phyloP scores from a whole-genome alignment of 1,140 invertebrate genomes.

The Brevipalpus yothersi region DNA sequence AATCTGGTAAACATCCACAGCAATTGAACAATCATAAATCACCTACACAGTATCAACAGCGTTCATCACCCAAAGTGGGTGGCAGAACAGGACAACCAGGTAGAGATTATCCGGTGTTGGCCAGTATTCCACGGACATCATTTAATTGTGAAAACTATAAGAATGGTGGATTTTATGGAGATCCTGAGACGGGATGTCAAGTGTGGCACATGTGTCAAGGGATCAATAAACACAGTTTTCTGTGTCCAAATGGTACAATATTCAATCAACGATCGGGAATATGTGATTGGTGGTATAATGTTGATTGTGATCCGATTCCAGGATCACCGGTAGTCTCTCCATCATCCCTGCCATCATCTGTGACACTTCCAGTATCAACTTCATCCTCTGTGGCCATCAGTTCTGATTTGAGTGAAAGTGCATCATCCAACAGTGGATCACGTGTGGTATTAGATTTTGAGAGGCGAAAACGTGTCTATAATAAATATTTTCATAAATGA shows the following conservation, averaged over 20 bases:
- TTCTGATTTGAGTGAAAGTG: no score
- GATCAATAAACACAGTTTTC: slow-evolving; percentile 13
- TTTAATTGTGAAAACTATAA: background rate
- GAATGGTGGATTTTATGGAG: slow-evolving; percentile 56
- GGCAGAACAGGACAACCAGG: background rate
- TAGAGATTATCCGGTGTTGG: background rate
- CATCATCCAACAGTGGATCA: no score
- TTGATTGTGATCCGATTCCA: slow-evolving; percentile 19
- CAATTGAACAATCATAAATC: background rate
- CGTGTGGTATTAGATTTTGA: no score
- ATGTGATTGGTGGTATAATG: slow-evolving; percentile 28
- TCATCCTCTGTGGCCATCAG: no score
- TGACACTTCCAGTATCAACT: no score
- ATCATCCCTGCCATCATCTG: no score
- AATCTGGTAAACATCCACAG: background rate
- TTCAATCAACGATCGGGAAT: slow-evolving; percentile 26
- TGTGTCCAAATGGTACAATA: slow-evolving; percentile 28
- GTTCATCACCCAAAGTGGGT: background rate
- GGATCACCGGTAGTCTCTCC: no score
- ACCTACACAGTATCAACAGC: background rate
- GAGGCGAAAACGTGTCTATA: no score
- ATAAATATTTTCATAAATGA: no score
- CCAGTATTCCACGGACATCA: background rate
- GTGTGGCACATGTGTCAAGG: slow-evolving; percentile 23
- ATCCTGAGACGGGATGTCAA: slow-evolving; percentile 73